phyloP scores from a whole-genome alignment of 1,140 invertebrate species.

The Copidosoma floridanum region DNA sequence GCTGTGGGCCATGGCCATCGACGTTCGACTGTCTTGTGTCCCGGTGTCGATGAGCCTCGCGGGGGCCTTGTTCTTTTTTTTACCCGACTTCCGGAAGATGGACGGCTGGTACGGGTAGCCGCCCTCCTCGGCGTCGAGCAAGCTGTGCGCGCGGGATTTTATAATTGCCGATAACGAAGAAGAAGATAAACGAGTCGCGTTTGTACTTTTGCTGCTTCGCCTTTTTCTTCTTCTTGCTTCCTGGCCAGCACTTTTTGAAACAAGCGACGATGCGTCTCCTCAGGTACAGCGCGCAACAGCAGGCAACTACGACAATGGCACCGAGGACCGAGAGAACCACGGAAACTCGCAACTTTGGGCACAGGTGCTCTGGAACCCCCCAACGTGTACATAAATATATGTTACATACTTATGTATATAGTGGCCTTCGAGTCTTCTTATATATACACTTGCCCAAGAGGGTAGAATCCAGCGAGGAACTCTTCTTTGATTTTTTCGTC shows the following conservation, averaged over 20 bases:
- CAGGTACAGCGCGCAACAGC: conserved; percentile 43
- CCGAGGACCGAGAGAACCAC: conserved; percentile 22
- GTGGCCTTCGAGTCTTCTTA: too few relatives aligned
- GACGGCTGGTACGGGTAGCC: background rate
- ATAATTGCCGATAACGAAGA: too few relatives aligned
- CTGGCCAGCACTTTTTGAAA: conserved; percentile 29
- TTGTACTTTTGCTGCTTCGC: background rate
- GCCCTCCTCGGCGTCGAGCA: conserved; percentile 7
- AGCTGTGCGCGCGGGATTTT: too few relatives aligned
- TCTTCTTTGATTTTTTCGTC: background rate
- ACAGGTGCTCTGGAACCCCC: conserved; percentile 17
- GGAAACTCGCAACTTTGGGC: conserved; percentile 24
- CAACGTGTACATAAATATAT: too few relatives aligned
- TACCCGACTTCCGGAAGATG: background rate
- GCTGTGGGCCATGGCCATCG: background rate
- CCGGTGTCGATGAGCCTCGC: conserved; percentile 25
- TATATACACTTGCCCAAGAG: too few relatives aligned
- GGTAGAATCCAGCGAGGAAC: too few relatives aligned
- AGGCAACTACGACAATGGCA: conserved; percentile 36
- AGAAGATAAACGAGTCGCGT: too few relatives aligned
- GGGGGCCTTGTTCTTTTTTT: background rate
- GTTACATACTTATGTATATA: too few relatives aligned
- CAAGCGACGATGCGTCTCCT: conserved; percentile 33
- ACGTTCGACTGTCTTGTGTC: conserved; percentile 31
- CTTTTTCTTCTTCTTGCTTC: conserved; percentile 21